Evolutionary conservation across 2,888 invertebrate genomes (phyloP).

Genomic region (Psylliodes chrysocephalus): DNA sequence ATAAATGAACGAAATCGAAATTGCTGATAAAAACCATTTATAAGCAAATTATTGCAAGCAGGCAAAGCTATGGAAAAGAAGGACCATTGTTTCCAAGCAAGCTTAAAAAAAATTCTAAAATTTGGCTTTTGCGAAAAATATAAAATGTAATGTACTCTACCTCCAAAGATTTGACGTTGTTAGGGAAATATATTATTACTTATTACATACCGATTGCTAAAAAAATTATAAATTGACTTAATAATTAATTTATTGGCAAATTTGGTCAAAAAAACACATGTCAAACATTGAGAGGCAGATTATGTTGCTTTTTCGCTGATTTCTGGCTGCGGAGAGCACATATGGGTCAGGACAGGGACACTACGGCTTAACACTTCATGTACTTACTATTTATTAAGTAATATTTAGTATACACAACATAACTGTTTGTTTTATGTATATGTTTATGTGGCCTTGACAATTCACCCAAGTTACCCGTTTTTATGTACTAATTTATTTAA

Average conservation of each 20-base stretch:
- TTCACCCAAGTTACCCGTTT: no score
- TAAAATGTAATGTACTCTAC: neutral
- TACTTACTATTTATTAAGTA: slow-evolving; percentile 46
- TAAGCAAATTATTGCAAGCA: slow-evolving; percentile 5
- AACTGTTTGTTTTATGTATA: slow-evolving; percentile 45
- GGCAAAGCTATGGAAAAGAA: slow-evolving; percentile 3
- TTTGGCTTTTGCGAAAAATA: neutral
- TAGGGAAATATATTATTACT: no score
- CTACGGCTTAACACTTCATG: slow-evolving; percentile 64
- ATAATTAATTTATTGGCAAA: no score
- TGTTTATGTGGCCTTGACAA: slow-evolving; percentile 49
- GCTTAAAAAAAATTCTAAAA: neutral
- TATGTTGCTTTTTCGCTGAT: neutral
- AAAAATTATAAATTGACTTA: neutral
- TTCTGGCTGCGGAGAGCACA: slow-evolving; percentile 7
- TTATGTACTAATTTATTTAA: no score
- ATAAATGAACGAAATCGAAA: neutral
- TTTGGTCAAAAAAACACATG: neutral
- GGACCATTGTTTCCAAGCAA: neutral
- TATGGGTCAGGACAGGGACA: slow-evolving; percentile 43
- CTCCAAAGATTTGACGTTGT: neutral
- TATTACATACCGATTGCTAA: neutral
- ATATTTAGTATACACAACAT: slow-evolving; percentile 45
- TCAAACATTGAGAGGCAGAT: neutral
- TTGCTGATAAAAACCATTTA: neutral